Conservation (phyloP, 2,113 vertebrate genomes). For the Pygoscelis antarcticus region DNA sequence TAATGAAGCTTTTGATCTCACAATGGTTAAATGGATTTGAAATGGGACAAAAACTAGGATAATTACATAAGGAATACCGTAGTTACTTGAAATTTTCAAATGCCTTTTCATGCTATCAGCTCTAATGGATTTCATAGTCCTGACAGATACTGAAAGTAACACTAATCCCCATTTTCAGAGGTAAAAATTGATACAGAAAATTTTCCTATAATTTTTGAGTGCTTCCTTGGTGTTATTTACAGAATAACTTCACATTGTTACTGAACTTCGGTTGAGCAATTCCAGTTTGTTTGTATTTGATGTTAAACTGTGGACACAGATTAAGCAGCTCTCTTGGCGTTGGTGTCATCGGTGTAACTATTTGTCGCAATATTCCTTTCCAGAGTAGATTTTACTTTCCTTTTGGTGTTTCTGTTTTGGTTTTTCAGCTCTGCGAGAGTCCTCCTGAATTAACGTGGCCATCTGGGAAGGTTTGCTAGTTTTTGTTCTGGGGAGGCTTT, state of each 20-base stretch:
- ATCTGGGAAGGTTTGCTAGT: not conserved
- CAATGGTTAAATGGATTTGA: not conserved
- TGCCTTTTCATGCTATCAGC: not conserved
- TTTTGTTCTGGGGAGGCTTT: not conserved
- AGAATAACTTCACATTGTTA: not conserved
- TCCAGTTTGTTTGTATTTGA: not conserved
- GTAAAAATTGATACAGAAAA: not conserved
- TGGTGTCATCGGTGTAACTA: not conserved
- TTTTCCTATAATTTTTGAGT: not conserved
- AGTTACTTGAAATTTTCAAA: not conserved
- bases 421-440: not conserved
- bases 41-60: not conserved
- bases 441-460: not conserved
- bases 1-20: constrained; percentile 10
- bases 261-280: not conserved
- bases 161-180: not conserved
- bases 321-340: not conserved
- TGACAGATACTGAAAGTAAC: not conserved
- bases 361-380: not conserved
- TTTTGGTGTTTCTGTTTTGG: not conserved
- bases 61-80: not conserved
- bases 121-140: not conserved
- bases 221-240: not conserved
- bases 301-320: not conserved
- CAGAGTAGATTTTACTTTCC: not conserved